phyloP scores from a whole-genome alignment of 2,113 vertebrate genomes.

The Oenanthe melanoleuca region DNA sequence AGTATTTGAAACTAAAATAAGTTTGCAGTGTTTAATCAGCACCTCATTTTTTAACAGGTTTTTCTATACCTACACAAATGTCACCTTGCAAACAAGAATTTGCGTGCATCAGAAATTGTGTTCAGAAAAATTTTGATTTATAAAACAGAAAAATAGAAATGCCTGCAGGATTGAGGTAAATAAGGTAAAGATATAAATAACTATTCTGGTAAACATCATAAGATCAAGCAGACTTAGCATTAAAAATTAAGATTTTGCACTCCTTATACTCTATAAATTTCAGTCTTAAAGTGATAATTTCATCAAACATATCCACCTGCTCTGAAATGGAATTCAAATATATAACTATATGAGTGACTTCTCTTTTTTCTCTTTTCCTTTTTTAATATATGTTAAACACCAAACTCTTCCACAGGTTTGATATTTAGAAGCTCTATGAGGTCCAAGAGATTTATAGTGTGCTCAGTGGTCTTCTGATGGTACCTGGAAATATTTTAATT shows the following conservation, averaged over 20 bases:
- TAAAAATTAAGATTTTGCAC: background rate
- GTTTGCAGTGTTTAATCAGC: background rate
- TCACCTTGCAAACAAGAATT: background rate
- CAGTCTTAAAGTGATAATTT: background rate
- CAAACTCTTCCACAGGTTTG: background rate
- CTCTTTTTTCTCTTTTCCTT: background rate
- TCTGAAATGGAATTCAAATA: background rate
- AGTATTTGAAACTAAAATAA: background rate
- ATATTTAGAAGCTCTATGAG: background rate
- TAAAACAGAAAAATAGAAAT: background rate
- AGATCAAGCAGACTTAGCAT: background rate
- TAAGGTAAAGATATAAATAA: background rate
- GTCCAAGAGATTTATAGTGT: background rate
- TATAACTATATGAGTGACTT: background rate
- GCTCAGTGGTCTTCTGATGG: background rate
- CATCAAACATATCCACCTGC: background rate
- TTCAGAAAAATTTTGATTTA: background rate
- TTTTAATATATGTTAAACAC: background rate
- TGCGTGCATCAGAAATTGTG: rapidly evolving
- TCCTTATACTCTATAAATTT: background rate
- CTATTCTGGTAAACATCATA: background rate
- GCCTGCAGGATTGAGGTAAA: background rate
- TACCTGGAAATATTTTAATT: constrained; percentile 40
- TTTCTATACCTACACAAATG: background rate
- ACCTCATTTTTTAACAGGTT: background rate